Evolutionary conservation across 2,888 invertebrate species (phyloP), one percentile per base, ranked within the genome.

Genomic region (Cacoxenus indagator): DNA sequence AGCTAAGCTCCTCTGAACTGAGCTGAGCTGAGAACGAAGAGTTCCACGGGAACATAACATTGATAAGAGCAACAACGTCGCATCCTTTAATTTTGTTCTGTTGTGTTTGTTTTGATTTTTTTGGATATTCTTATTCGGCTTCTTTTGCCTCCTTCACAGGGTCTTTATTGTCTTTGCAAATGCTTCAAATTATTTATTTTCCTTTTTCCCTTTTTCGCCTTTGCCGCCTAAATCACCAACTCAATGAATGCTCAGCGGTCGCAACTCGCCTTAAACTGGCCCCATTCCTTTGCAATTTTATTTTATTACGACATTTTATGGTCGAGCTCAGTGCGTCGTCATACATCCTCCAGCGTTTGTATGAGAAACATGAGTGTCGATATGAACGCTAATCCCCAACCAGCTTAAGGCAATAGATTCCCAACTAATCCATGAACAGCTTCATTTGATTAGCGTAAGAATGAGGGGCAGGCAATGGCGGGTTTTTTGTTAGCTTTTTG

Each of bases 151-250:
- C n/a, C n/a, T n/a, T n/a, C n/a, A n/a, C n/a, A n/a, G n/a, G n/a
- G n/a, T n/a, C n/a, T 78, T 75, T 79, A 75, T 76, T 78, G 75
- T 75, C 76, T 70, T 66, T 72, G 73, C 72, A 70, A 76, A 77
- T 74, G 70, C 72, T 76, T 80, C 82, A 73, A 78, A 77, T 80
- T 82, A 67, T 77, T 76, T 26, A 24, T 22, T 29, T 59, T 27
- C 17, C 9, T 59, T 27, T 59, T 1, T 54, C 14, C 9, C 14
- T 31, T 8, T 57, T 29, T 29, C 26, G n/a, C 24, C 26, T 57
- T 57, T 57, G n/a, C 9, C 17, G 48, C 48, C 48, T 17, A 19
- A 48, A 48, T 48, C 48, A n/a, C 37, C n/a, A n/a, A n/a, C n/a
- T n/a, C n/a, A n/a, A n/a, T n/a, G n/a, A n/a, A n/a, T n/a, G n/a